Conservation (phyloP, 1,140 invertebrate genomes). For the Gryon sp. region DNA sequence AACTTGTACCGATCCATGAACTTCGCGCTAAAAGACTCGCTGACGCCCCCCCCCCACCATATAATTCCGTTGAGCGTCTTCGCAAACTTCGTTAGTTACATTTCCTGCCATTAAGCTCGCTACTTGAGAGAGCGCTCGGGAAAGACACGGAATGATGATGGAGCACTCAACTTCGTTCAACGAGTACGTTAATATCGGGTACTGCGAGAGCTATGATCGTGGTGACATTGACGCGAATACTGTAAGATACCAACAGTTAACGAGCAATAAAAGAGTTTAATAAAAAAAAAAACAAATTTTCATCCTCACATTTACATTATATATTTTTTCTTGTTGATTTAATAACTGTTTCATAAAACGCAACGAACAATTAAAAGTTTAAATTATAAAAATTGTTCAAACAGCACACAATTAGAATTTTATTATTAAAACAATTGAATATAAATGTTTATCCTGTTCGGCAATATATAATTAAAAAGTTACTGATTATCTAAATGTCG, state of each 20-base stretch:
- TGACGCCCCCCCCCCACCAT: conserved; percentile 44
- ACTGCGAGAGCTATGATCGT: conserved; percentile 21
- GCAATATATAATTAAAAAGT: too few species aligned
- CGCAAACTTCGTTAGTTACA: conserved; percentile 70
- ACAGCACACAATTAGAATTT: too few species aligned
- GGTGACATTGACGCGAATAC: conserved; percentile 50
- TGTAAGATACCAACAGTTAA: conserved; percentile 11
- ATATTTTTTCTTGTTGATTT: too few species aligned
- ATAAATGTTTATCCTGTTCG: too few species aligned
- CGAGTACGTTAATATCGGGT: conserved; percentile 51
- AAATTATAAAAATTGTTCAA: too few species aligned
- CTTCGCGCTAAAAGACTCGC: conserved; percentile 50
- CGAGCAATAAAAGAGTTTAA: conserved; percentile 30
- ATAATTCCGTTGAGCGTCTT: conserved; percentile 66
- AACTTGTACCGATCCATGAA: conserved; percentile 61
- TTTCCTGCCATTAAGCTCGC: conserved; percentile 63
- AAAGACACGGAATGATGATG: conserved; percentile 48
- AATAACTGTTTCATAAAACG: too few species aligned
- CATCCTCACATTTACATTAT: too few species aligned
- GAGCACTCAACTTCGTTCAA: conserved; percentile 54
- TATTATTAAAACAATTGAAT: too few species aligned
- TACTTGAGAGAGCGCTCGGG: conserved; percentile 54
- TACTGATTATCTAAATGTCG: too few species aligned
- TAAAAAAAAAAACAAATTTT: background rate
- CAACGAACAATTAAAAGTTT: too few species aligned